Evolutionary conservation across 2,797 vertebrate genomes (phyloP).

Genomic region (Pitangus sulphuratus): DNA sequence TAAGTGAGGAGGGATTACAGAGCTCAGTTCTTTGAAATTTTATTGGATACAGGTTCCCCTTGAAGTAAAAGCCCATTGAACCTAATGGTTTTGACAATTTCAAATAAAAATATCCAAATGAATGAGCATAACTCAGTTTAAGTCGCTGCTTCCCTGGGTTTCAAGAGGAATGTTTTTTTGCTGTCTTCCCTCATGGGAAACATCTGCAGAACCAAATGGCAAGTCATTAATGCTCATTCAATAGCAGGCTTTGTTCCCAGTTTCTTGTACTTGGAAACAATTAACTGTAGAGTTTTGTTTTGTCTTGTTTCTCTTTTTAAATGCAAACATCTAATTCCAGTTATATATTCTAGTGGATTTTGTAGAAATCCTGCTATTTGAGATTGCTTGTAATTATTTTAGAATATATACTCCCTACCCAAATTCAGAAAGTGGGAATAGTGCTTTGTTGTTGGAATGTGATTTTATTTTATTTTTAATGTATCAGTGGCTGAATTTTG

Average conservation of each 20-base stretch:
- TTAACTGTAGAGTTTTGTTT: slow-evolving; percentile 42
- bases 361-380: neutral
- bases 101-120: neutral
- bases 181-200: slow-evolving; percentile 45
- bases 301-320: slow-evolving; percentile 21
- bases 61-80: neutral
- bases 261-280: slow-evolving; percentile 30
- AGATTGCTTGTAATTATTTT: neutral
- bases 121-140: neutral
- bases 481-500: neutral
- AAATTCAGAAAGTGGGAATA: neutral
- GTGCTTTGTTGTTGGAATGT: neutral
- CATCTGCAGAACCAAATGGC: slow-evolving; percentile 48
- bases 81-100: neutral
- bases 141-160: neutral
- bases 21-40: neutral
- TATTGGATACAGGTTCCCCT: neutral
- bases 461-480: neutral
- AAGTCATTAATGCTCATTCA: slow-evolving; percentile 42
- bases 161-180: slow-evolving; percentile 27
- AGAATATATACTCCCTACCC: neutral
- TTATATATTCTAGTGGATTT: neutral
- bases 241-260: slow-evolving; percentile 37
- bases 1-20: neutral
- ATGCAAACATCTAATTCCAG: slow-evolving; percentile 12